Evolutionary conservation across 2,888 invertebrate species (phyloP).

Genomic region (Athalia circularis): DNA sequence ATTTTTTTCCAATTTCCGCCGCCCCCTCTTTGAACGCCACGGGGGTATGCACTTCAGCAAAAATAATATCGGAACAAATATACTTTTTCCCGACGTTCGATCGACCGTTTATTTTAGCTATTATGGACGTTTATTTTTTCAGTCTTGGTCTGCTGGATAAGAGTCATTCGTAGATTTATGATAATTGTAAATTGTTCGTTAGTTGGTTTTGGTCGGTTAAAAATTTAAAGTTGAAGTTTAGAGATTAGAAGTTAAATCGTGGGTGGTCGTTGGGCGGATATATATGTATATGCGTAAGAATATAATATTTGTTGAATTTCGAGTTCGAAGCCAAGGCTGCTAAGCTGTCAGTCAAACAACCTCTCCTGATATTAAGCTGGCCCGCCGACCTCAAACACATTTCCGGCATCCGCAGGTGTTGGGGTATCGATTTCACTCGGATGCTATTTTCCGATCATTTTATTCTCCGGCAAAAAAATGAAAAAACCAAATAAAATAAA

Average conservation of each 20-base stretch:
- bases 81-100: slow-evolving; percentile 36
- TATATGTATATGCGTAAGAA: background rate
- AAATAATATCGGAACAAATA: background rate
- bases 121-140: slow-evolving; percentile 36
- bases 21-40: no score
- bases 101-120: background rate
- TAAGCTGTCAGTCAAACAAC: background rate
- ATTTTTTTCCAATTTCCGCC: background rate
- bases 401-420: slow-evolving; percentile 4
- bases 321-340: slow-evolving; percentile 6
- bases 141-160: background rate
- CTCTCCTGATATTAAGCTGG: background rate
- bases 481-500: no score
- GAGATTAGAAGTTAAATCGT: background rate
- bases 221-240: background rate
- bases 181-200: slow-evolving; percentile 1
- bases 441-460: slow-evolving; percentile 4
- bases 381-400: background rate
- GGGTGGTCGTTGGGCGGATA: no score
- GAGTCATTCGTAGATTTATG: slow-evolving; percentile 14
- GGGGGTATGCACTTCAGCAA: no score
- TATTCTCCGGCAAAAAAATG: background rate
- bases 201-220: background rate
- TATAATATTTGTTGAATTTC: slow-evolving; percentile 7
- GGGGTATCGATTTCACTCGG: background rate